A percentile compares a stretch with the other conserved stretches of the same genome.
These are phyloP conservation scores for Drosophila crucigera DNA, from an alignment of 2,888 invertebrate species.

Conservation along the genomic window DNA sequence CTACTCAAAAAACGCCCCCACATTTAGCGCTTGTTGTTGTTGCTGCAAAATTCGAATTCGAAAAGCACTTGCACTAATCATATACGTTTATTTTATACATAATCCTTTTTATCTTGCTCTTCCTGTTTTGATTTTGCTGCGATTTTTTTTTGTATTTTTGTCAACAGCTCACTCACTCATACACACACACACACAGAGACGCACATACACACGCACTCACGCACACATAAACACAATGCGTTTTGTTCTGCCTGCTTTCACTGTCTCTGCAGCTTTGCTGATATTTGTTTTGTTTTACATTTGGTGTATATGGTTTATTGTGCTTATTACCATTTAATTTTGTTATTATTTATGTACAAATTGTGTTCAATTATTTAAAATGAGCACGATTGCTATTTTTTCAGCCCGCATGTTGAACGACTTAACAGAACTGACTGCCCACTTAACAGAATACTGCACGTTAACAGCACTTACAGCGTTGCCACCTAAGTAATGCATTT, in stretches of 20 bases:
- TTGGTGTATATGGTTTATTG: background rate
- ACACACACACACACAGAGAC: constrained; percentile 24
- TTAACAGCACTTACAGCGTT: constrained; percentile 20
- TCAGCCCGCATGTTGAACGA: constrained; percentile 61
- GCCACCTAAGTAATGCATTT: constrained; percentile 22
- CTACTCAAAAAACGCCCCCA: constrained; percentile 51
- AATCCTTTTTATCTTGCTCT: constrained; percentile 57
- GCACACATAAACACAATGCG: constrained; percentile 24
- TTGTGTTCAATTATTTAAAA: constrained; percentile 54
- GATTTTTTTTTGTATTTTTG: constrained; percentile 62
- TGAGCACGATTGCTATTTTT: constrained; percentile 49
- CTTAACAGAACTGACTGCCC: constrained; percentile 45
- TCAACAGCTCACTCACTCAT: constrained; percentile 57
- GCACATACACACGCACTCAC: constrained; percentile 20
- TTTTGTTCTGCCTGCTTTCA: constrained; percentile 49
- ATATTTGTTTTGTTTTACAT: background rate
- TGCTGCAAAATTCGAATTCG: background rate
- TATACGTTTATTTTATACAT: background rate
- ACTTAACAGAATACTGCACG: constrained; percentile 20
- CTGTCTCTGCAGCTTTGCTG: constrained; percentile 18
- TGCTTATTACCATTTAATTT: constrained; percentile 61
- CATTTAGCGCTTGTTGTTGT: background rate
- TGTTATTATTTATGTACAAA: constrained; percentile 44
- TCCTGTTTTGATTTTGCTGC: constrained; percentile 75
- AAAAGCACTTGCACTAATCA: background rate